A percentile compares a stretch with the other conserved stretches of the same genome.
Conservation (phyloP, 2,113 vertebrate species). For the Dasyornis broadbenti region DNA sequence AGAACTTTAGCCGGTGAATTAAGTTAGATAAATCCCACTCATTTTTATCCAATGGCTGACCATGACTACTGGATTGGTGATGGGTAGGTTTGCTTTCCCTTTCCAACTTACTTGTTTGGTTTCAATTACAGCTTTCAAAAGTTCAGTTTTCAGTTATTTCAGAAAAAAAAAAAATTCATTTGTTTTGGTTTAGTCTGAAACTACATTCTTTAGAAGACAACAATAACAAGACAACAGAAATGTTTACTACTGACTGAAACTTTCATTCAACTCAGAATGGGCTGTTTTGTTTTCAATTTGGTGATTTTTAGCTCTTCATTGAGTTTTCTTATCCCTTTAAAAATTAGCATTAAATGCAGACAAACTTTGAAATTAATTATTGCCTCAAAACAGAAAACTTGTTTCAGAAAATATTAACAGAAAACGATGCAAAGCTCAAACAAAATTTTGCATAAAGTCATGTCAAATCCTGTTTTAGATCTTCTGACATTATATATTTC, state of each 20-base stretch:
- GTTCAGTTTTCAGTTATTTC: conserved; percentile 2
- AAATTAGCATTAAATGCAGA: neutral
- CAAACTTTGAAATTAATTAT: neutral
- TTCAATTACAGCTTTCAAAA: conserved; percentile 35
- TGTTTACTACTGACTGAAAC: conserved; percentile 31
- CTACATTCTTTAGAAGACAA: neutral
- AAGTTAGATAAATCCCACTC: neutral
- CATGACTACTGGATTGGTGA: neutral
- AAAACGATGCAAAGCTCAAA: neutral
- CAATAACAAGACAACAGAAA: conserved; percentile 32
- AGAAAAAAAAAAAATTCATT: neutral
- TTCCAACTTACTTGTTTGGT: neutral
- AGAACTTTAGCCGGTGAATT: neutral
- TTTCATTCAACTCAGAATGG: conserved; percentile 28
- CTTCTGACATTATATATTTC: neutral
- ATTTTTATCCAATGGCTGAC: neutral
- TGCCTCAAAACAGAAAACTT: neutral
- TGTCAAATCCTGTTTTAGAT: neutral
- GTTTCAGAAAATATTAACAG: neutral
- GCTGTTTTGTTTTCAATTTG: neutral
- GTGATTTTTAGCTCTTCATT: neutral
- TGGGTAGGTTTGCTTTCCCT: neutral
- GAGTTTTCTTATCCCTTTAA: neutral
- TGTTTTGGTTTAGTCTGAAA: conserved; percentile 40
- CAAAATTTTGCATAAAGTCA: neutral